phyloP scores from a whole-genome alignment of 1,140 invertebrate genomes.

The Lucilia cuprina region DNA sequence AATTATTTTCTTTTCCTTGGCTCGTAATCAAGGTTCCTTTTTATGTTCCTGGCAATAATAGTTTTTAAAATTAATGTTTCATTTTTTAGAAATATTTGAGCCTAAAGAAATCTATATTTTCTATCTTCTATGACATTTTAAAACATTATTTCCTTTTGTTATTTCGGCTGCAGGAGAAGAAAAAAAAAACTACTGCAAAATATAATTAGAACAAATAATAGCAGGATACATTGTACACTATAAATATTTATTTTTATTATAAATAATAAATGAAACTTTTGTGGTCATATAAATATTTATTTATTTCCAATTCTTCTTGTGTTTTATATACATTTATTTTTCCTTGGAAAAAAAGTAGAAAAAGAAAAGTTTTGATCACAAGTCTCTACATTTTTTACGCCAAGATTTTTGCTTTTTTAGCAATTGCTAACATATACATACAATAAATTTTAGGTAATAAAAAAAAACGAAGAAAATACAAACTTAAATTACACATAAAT shows the following conservation, averaged over 20 bases:
- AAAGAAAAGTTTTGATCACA: background rate
- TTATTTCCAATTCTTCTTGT: no score
- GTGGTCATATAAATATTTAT: no score
- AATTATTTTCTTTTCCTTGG: no score
- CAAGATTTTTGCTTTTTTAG: background rate
- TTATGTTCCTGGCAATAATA: no score
- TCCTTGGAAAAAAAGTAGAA: background rate
- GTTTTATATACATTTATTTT: no score
- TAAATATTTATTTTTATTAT: background rate
- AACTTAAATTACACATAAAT: background rate
- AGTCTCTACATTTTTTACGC: background rate
- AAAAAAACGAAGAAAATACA: background rate
- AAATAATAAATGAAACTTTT: no score
- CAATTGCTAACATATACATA: background rate
- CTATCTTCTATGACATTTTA: no score
- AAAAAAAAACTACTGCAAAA: background rate
- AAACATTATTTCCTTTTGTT: background rate
- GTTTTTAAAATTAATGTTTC: no score
- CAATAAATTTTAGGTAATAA: background rate
- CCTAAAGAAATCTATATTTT: no score
- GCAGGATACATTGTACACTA: background rate
- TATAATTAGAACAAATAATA: background rate
- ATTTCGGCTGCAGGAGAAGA: background rate
- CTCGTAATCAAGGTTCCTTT: no score
- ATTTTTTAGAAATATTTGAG: no score